Base-by-base conservation (phyloP, 2,888 invertebrate genomes). In the Eristalis pertinax region DNA sequence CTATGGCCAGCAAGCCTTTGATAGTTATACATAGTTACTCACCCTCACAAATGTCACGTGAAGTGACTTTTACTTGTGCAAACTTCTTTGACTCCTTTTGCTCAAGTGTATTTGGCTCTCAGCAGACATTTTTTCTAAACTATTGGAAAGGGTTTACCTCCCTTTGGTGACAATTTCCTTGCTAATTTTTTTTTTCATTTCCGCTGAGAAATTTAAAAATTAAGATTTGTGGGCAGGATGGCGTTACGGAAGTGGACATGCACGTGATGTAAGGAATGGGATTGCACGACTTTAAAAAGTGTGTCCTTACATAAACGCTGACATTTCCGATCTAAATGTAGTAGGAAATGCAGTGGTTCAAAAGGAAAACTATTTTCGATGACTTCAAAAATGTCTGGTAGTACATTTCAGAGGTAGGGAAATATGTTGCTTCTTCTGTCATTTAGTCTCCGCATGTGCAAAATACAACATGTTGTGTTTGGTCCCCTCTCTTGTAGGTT, bases 21-120 rank as follows among this genome's bases (percentile, higher is more conserved):
- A 87, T 87, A 84, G 84, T 87, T 84, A 79, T 76, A 81, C 81
- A 60, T 81, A 70, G 70, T 64, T 69, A 65, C 41, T 77, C 81
- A 84, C 79, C 79, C 78, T 64, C 84, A 75, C 22, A 68, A 68
- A 84, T 84, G 84, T 87, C 84, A 87, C 79, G 79, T 87, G 84
- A 87, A 87, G 84, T 84, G 84, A 86, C 83, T 84, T 79, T 76
- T 80, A 84, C 87, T 84, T 83, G 79, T 73, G 76, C 65, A 70
- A 83, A 86, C 74, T 86, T 83, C 67, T 78, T 69, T 83, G 69
- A 78, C 67, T 83, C 50, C 72, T 64, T 68, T 50, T 80, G 58
- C 64, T 8, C 26, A 63, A 85, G 75, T 65, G 63, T 84, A 64
- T 85, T 81, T 77, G 72, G 73, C 80, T 85, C 73, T 24, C 32